A percentile compares a stretch with the other conserved stretches of the same genome.
phyloP scores from a whole-genome alignment of 2,888 invertebrate genomes.

The Nebria salina region DNA sequence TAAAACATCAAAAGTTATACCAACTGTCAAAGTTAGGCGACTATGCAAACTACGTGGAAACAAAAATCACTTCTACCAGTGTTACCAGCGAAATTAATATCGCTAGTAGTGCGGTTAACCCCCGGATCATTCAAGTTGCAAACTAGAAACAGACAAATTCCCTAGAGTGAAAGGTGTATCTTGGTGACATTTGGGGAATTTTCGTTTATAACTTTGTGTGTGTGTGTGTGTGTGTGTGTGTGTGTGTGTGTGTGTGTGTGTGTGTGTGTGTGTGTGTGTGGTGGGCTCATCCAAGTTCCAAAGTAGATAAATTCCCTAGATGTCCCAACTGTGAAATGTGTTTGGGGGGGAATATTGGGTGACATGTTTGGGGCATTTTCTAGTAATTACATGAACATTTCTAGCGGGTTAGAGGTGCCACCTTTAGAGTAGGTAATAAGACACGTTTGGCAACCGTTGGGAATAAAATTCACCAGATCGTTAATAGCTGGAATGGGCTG shows the following conservation, averaged over 20 bases:
- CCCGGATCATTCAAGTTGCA: neutral
- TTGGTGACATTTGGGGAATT: neutral
- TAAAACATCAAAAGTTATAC: neutral
- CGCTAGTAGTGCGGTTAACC: neutral
- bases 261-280: neutral
- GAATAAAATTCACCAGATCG: neutral
- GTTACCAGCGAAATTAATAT: neutral
- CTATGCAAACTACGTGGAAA: neutral
- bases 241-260: too few relatives aligned
- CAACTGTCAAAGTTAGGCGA: neutral
- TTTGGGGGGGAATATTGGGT: neutral
- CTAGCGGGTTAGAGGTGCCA: neutral
- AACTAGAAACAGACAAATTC: neutral
- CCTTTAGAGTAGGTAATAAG: neutral
- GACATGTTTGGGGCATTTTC: neutral
- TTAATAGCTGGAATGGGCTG: neutral
- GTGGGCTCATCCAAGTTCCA: neutral
- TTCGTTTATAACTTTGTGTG: neutral
- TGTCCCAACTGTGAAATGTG: neutral
- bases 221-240: too few relatives aligned
- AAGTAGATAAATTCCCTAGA: neutral
- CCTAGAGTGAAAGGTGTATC: neutral
- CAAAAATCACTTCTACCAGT: neutral
- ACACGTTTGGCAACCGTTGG: neutral
- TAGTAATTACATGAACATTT: neutral